phyloP scores from a whole-genome alignment of 1,140 invertebrate species.

The Nasonia longicornis region DNA sequence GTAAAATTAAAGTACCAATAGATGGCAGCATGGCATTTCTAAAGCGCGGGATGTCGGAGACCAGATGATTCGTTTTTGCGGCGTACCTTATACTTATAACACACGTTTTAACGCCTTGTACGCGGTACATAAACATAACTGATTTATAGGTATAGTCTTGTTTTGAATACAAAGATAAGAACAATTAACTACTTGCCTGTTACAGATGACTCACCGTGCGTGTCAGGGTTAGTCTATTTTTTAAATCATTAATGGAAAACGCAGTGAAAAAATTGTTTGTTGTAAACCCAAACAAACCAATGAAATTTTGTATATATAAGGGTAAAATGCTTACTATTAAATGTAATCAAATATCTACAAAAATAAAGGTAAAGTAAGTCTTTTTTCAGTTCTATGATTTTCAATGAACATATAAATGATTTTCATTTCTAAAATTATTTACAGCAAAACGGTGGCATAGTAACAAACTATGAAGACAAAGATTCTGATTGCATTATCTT shows the following conservation, averaged over 20 bases:
- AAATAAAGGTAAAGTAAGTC: slow-evolving; percentile 2
- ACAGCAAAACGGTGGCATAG: neutral
- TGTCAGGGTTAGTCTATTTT: neutral
- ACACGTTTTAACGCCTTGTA: too few species aligned
- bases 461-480: neutral
- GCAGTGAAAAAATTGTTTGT: neutral
- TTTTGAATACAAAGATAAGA: neutral
- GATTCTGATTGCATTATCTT: slow-evolving; percentile 21
- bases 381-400: neutral
- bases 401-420: neutral
- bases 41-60: neutral
- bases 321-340: slow-evolving; percentile 16
- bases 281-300: slow-evolving; percentile 13
- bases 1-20: too few species aligned
- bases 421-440: neutral
- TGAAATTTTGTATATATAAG: slow-evolving; percentile 10
- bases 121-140: too few species aligned
- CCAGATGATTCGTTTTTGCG: neutral
- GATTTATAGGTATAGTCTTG: neutral
- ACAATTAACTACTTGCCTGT: neutral
- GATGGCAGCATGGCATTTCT: neutral
- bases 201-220: too few species aligned
- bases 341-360: neutral
- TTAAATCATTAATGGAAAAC: neutral
- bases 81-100: too few species aligned